Evolutionary conservation across 2,113 vertebrate species (phyloP).

Genomic region (Scophthalmus maximus): DNA sequence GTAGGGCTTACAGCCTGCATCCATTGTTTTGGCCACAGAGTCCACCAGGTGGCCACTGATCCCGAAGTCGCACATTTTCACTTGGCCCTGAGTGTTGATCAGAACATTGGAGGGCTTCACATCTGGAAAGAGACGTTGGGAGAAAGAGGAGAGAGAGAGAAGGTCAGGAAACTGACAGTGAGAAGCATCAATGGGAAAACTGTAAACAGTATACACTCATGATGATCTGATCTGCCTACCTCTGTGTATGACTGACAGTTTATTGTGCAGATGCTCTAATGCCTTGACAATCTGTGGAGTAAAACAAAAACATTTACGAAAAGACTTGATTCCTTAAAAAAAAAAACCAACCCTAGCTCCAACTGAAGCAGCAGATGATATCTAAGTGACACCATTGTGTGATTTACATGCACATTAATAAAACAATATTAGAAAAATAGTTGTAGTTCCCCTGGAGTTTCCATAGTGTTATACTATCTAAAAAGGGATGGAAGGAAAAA

Average conservation of each 20-base stretch:
- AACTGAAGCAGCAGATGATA: not conserved
- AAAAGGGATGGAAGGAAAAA: no score
- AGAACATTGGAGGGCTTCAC: constrained; percentile 99
- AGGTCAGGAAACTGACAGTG: constrained; percentile 1
- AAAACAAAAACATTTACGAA: constrained; percentile 34
- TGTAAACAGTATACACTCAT: not conserved
- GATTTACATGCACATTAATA: not conserved
- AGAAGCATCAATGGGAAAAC: not conserved
- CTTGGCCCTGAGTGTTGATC: constrained; percentile 95
- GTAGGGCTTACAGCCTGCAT: constrained; percentile 98
- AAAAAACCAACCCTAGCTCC: not conserved
- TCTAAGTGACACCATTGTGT: not conserved
- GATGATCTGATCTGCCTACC: constrained; percentile 81
- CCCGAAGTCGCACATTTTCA: constrained; percentile 99
- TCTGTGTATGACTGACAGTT: constrained; percentile 98
- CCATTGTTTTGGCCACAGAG: constrained; percentile 98
- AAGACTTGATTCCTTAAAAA: not conserved
- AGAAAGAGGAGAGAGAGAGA: constrained; percentile 1
- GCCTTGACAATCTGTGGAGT: constrained; percentile 94
- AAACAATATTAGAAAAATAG: no score
- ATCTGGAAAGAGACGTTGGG: constrained; percentile 81
- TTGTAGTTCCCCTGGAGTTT: no score
- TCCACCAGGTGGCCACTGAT: constrained; percentile 99
- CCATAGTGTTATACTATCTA: no score
- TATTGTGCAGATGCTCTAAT: constrained; percentile 97